A percentile compares a stretch with the other conserved stretches of the same genome.
Evolutionary conservation across 64 coral and sea anemone genomes (phyloP).

Genomic region (Dendronephthya gigantea): DNA sequence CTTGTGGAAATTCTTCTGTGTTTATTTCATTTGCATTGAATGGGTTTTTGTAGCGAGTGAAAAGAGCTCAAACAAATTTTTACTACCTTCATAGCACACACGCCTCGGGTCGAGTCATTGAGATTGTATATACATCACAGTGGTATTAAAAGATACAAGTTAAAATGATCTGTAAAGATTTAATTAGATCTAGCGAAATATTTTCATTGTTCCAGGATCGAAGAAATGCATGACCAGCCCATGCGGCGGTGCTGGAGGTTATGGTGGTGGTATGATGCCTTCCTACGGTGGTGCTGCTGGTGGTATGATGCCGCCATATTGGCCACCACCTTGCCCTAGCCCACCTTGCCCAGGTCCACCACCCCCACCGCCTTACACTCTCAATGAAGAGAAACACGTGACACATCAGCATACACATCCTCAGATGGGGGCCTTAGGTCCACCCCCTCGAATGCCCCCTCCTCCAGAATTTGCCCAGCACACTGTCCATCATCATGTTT

Average conservation of each 20-base stretch:
- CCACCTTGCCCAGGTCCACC: neutral
- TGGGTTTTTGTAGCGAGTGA: too few relatives aligned
- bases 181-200: neutral
- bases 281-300: neutral
- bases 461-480: neutral
- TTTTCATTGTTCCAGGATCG: neutral
- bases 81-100: too few relatives aligned
- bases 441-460: neutral
- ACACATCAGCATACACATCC: slow-evolving; percentile 12
- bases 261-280: neutral
- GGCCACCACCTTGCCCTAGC: slow-evolving; percentile 3
- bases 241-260: neutral
- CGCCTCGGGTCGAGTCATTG: too few relatives aligned
- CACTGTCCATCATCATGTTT: neutral
- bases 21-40: too few relatives aligned
- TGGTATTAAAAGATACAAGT: too few relatives aligned
- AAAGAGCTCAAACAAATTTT: too few relatives aligned
- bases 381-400: neutral
- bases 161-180: neutral
- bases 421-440: neutral
- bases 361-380: neutral
- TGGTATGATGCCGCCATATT: slow-evolving; percentile 3
- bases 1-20: too few relatives aligned
- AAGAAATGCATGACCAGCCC: neutral
- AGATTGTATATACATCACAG: too few relatives aligned